Evolutionary conservation across 2,113 vertebrate genomes (phyloP).

Genomic region (Taurulus bubalis): DNA sequence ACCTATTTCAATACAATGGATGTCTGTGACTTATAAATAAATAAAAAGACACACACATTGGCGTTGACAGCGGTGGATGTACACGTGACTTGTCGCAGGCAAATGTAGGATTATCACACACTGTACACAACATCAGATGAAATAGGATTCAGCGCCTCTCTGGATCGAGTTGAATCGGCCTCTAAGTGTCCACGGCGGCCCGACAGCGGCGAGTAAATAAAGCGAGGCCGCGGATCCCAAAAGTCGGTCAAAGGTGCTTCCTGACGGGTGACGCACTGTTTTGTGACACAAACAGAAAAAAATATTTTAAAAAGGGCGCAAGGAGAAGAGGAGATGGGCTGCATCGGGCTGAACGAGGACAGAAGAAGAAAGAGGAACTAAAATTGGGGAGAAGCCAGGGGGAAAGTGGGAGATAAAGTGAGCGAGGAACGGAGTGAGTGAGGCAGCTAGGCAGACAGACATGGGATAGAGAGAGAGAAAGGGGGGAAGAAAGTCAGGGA

Average conservation of each 20-base stretch:
- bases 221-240: conserved; percentile 29
- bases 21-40: not conserved
- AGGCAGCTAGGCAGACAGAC: conserved; percentile 32
- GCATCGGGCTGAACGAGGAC: not conserved
- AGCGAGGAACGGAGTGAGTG: conserved; percentile 5
- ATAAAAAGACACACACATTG: not conserved
- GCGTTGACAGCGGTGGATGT: not conserved
- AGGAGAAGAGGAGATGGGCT: not conserved
- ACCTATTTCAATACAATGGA: not conserved
- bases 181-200: conserved; percentile 8
- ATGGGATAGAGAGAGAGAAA: conserved; percentile 17
- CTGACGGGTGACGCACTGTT: conserved; percentile 51
- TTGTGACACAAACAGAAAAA: conserved; percentile 53
- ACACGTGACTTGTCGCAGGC: not conserved
- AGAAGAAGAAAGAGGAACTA: not conserved
- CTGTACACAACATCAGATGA: not conserved
- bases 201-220: conserved; percentile 35
- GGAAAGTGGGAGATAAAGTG: conserved; percentile 15
- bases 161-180: not conserved
- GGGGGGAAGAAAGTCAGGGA: conserved; percentile 37
- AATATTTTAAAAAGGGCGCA: conserved; percentile 7
- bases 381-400: conserved; percentile 1
- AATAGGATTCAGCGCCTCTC: not conserved
- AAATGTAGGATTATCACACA: not conserved
- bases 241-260: conserved; percentile 36